These are phyloP conservation scores for Parnassius smintheus DNA, from an alignment of 2,888 invertebrate genomes.

Conservation along the genomic window DNA sequence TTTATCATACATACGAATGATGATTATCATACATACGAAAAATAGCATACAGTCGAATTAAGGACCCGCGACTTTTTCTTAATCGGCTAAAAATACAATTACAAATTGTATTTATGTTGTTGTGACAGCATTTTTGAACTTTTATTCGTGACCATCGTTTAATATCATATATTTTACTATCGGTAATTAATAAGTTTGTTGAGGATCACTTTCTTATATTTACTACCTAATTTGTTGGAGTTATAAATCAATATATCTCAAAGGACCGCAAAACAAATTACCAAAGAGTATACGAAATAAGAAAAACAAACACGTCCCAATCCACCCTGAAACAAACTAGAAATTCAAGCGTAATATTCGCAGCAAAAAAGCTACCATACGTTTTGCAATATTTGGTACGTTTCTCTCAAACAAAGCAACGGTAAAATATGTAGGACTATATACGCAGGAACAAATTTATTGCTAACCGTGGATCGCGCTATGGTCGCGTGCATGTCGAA, in stretches of 20 bases:
- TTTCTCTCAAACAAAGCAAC: conserved; percentile 49
- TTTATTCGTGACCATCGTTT: no score
- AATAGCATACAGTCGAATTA: no score
- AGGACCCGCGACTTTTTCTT: no score
- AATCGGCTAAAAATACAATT: no score
- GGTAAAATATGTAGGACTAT: conserved; percentile 54
- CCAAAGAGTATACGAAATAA: neutral
- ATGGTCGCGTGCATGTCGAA: conserved; percentile 47
- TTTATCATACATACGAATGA: no score
- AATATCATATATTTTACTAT: no score
- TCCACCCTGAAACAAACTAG: conserved; percentile 29
- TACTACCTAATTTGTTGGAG: no score
- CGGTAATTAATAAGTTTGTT: no score
- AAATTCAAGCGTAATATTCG: conserved; percentile 34
- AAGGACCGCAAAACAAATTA: conserved; percentile 11
- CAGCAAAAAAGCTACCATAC: conserved; percentile 26
- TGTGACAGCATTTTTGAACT: no score
- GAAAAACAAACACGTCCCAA: conserved; percentile 26
- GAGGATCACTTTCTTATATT: no score
- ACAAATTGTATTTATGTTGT: no score
- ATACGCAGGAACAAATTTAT: conserved; percentile 55
- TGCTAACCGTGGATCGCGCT: conserved; percentile 52
- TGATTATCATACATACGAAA: no score
- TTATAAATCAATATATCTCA: neutral
- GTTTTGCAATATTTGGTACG: conserved; percentile 48